These are phyloP conservation scores for Phyto melanocephala DNA, from an alignment of 2,888 invertebrate species.

Conservation along the genomic window DNA sequence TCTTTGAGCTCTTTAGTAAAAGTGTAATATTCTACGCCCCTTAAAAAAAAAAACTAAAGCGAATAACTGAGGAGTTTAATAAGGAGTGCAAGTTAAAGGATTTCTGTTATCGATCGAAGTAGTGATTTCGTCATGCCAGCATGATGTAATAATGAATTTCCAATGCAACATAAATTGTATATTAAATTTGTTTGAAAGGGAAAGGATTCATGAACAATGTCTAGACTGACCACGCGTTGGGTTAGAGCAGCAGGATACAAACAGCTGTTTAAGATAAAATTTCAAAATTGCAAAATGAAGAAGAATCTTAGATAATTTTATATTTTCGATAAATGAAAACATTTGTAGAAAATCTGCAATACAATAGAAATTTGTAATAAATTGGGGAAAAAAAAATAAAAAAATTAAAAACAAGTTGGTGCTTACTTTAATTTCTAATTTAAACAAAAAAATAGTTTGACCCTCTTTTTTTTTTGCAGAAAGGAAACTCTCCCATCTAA, in stretches of 20 bases:
- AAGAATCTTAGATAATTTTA: no score
- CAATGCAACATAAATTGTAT: slow-evolving; percentile 53
- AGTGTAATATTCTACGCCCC: slow-evolving; percentile 56
- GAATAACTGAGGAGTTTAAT: slow-evolving; percentile 20
- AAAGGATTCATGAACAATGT: slow-evolving; percentile 37
- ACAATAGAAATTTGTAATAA: no score
- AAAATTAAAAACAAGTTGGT: no score
- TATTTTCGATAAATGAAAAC: no score
- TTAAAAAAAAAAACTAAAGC: background rate
- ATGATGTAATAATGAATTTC: slow-evolving; percentile 59
- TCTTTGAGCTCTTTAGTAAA: slow-evolving; percentile 28
- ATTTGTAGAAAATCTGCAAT: no score
- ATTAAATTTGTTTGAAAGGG: slow-evolving; percentile 26
- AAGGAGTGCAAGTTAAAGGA: background rate
- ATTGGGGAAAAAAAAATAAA: no score
- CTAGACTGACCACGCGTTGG: slow-evolving; percentile 49
- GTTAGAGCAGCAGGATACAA: slow-evolving; percentile 41
- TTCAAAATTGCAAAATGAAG: no score
- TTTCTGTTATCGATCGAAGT: background rate
- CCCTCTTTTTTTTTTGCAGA: background rate
- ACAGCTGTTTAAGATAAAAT: slow-evolving; percentile 33
- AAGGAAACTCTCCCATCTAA: background rate
- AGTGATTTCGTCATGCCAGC: slow-evolving; percentile 51
- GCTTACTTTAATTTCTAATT: no score
- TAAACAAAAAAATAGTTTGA: no score